Conservation (phyloP, 2,113 vertebrate species). For the Eudyptes chrysolophus region DNA sequence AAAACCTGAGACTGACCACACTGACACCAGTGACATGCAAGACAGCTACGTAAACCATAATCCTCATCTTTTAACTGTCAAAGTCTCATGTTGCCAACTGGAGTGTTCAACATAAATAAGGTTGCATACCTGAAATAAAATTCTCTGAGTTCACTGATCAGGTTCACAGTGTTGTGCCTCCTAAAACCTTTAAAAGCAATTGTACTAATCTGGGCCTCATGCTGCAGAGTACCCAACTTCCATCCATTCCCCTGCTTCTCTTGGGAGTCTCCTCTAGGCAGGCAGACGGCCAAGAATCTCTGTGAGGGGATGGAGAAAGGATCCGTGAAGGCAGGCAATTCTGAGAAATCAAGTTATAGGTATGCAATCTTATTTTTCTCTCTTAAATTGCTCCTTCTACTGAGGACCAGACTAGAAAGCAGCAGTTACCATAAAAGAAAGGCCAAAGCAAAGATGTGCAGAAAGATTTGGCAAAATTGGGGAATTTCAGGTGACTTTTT, state of each 20-base stretch:
- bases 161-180: conserved; percentile 49
- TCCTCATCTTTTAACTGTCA: conserved; percentile 69
- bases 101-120: conserved; percentile 57
- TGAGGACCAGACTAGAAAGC: neutral
- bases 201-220: conserved; percentile 56
- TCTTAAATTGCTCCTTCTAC: conserved; percentile 20
- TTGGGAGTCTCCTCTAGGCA: conserved; percentile 66
- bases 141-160: conserved; percentile 64
- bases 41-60: conserved; percentile 67
- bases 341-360: conserved; percentile 64
- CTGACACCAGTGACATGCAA: conserved; percentile 47
- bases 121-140: conserved; percentile 61
- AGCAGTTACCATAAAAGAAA: neutral
- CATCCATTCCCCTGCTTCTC: conserved; percentile 65
- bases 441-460: conserved; percentile 22
- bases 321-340: conserved; percentile 53
- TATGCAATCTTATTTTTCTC: conserved; percentile 65
- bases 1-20: conserved; percentile 35
- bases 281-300: conserved; percentile 67
- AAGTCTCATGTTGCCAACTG: conserved; percentile 11
- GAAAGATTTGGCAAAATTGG: neutral
- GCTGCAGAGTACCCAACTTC: conserved; percentile 59
- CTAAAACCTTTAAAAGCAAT: conserved; percentile 64
- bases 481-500: neutral
- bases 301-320: conserved; percentile 63